Evolutionary conservation across 1,140 invertebrate species (phyloP).

Genomic region (Cherax quadricarinatus): DNA sequence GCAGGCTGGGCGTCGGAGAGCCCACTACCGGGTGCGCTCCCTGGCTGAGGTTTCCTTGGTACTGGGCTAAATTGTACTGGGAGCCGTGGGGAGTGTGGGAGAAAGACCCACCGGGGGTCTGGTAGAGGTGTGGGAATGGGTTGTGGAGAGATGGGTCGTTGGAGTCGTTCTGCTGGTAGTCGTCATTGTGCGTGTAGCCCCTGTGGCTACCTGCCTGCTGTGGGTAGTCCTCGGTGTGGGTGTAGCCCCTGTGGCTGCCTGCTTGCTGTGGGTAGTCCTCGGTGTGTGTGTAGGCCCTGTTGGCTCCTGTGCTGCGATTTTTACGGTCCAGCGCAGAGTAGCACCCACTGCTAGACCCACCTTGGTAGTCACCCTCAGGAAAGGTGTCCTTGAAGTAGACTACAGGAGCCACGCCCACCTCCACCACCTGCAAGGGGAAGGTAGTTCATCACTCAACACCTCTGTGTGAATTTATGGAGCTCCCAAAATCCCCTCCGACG

Average conservation of each 20-base stretch:
- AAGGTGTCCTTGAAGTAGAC: background rate
- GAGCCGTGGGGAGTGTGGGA: conserved; percentile 32
- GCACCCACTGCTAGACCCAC: background rate
- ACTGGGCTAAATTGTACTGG: conserved; percentile 30
- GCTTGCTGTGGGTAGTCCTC: background rate
- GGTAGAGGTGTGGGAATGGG: conserved; percentile 29
- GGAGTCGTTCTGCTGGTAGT: conserved; percentile 6
- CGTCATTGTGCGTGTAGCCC: background rate
- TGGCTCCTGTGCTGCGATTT: background rate
- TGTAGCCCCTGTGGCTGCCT: background rate
- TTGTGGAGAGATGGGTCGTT: background rate
- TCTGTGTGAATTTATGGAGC: no score
- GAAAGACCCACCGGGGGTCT: background rate
- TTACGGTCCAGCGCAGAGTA: conserved; percentile 4
- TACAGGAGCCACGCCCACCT: background rate
- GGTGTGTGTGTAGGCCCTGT: no score
- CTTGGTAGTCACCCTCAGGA: background rate
- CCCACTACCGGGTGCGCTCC: background rate
- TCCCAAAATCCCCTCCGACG: no score
- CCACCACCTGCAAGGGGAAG: background rate
- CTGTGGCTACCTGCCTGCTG: background rate
- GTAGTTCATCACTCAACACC: background rate
- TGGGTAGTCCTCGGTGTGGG: background rate
- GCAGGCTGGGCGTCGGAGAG: conserved; percentile 8
- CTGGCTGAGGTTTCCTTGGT: background rate